A percentile compares a stretch with the other conserved stretches of the same genome.
Conservation (phyloP, 2,797 vertebrate species). For the Esox lucius region DNA sequence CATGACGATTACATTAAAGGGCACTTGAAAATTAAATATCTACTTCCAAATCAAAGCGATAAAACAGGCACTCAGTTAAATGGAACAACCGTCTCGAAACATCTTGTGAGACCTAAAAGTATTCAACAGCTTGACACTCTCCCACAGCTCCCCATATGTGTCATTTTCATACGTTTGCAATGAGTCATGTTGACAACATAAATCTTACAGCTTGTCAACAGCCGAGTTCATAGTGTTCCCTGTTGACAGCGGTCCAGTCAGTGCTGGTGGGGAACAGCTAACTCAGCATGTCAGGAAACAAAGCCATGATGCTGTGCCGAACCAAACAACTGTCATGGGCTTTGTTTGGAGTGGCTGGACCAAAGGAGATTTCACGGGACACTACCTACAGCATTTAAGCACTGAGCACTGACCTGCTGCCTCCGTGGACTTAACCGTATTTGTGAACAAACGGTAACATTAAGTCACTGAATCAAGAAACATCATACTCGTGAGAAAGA, state of each 20-base stretch:
- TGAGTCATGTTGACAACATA: constrained; percentile 11
- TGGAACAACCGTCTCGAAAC: too few species aligned
- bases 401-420: constrained; percentile 2
- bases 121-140: too few species aligned
- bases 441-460: background rate
- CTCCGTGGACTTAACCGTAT: constrained; percentile 1
- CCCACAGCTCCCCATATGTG: background rate
- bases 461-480: background rate
- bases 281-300: constrained; percentile 37
- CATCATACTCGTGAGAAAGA: background rate
- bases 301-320: constrained; percentile 32
- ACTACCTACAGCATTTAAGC: background rate
- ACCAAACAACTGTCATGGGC: constrained; percentile 15
- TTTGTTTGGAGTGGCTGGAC: constrained; percentile 8
- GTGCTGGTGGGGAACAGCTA: constrained; percentile 17
- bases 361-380: constrained; percentile 12
- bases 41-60: too few species aligned
- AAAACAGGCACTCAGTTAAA: too few species aligned
- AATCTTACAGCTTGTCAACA: constrained; percentile 23
- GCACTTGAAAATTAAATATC: too few species aligned
- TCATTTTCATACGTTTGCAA: background rate
- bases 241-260: constrained; percentile 26
- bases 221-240: constrained; percentile 23
- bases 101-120: too few species aligned
- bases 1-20: too few species aligned